phyloP scores from a whole-genome alignment of 2,888 invertebrate genomes.

The Carcina quercana region DNA sequence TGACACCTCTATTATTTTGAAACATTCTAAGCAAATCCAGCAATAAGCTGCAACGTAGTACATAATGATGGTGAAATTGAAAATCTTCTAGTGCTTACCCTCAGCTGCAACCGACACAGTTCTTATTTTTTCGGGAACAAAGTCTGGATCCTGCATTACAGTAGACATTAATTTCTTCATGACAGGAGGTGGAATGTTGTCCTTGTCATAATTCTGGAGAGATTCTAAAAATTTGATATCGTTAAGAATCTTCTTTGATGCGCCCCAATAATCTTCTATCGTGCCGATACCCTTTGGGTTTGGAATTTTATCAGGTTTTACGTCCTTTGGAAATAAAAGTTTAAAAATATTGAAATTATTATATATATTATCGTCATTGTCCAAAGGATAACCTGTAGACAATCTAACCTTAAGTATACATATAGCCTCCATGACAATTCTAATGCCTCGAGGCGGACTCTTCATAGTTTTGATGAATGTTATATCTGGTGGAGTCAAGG shows the following conservation, averaged over 20 bases:
- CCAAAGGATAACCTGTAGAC: too few relatives aligned
- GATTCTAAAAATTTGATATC: constrained; percentile 95
- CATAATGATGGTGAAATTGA: too few relatives aligned
- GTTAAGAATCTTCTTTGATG: constrained; percentile 92
- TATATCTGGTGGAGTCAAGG: constrained; percentile 92
- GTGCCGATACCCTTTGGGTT: constrained; percentile 89
- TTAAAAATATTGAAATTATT: too few relatives aligned
- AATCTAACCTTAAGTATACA: constrained; percentile 95
- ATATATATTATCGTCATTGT: too few relatives aligned
- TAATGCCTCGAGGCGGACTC: constrained; percentile 93
- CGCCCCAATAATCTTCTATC: constrained; percentile 94
- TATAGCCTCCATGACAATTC: constrained; percentile 95
- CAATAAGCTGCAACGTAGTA: too few relatives aligned
- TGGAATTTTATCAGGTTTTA: constrained; percentile 91
- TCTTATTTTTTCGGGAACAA: constrained; percentile 93
- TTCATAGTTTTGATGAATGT: constrained; percentile 97
- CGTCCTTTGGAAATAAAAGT: too few relatives aligned
- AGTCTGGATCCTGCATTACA: constrained; percentile 88
- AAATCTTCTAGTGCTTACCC: too few relatives aligned
- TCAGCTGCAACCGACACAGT: constrained; percentile 92
- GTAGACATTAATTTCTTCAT: constrained; percentile 90
- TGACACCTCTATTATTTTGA: too few relatives aligned
- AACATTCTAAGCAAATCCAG: too few relatives aligned
- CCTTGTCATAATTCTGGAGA: constrained; percentile 92
- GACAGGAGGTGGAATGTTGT: constrained; percentile 88